These are phyloP conservation scores for Pheosia gnoma DNA, from an alignment of 2,888 invertebrate genomes.

Conservation along the genomic window DNA sequence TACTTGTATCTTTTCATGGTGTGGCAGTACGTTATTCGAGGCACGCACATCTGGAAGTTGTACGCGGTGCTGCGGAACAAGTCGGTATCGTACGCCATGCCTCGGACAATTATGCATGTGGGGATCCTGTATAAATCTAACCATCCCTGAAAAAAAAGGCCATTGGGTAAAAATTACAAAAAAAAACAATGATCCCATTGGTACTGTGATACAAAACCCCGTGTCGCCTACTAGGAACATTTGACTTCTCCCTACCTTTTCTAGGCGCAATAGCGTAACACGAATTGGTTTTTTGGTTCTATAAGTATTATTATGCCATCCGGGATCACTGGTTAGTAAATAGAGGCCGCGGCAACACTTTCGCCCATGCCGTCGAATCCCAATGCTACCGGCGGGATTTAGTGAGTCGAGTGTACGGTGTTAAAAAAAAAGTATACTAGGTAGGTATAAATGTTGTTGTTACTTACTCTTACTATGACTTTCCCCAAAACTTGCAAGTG, in stretches of 20 bases:
- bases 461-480: constrained; percentile 60
- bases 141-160: constrained; percentile 56
- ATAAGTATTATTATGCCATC: too few relatives aligned
- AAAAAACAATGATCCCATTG: constrained; percentile 5
- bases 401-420: too few relatives aligned
- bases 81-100: constrained; percentile 43
- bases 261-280: too few relatives aligned
- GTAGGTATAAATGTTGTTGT: background rate
- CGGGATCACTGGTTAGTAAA: too few relatives aligned
- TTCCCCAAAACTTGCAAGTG: constrained; percentile 60
- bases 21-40: constrained; percentile 56
- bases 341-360: too few relatives aligned
- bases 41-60: constrained; percentile 64
- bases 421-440: too few relatives aligned
- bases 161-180: constrained; percentile 12
- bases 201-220: background rate
- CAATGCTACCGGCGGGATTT: too few relatives aligned
- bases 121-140: constrained; percentile 57
- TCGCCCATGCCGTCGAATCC: too few relatives aligned
- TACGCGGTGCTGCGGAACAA: constrained; percentile 52
- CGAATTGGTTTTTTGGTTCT: too few relatives aligned
- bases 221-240: too few relatives aligned
- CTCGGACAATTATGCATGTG: constrained; percentile 58
- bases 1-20: constrained; percentile 47
- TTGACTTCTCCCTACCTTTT: too few relatives aligned